Percentiles rank a stretch among this genome's conserved stretches.
Conservation (phyloP, 2,797 vertebrate genomes). For the Peromyscus melanophrys region DNA sequence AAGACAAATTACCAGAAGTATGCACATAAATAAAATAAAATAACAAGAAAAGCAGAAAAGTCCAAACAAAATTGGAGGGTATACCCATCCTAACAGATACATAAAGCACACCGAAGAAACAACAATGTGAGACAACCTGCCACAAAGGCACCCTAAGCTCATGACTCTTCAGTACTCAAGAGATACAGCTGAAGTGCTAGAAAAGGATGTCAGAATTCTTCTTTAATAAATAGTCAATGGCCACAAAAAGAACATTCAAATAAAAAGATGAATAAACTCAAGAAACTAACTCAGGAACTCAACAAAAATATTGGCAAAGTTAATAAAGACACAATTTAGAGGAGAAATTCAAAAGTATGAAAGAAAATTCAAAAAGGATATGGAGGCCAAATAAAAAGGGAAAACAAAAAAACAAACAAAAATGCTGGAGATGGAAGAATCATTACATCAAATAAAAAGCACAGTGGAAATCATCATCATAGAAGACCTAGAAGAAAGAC, state of each 20-base stretch:
- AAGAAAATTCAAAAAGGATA: neutral
- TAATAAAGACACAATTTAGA: neutral
- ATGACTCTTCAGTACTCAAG: too few species aligned
- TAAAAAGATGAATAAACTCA: neutral
- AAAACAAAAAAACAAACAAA: neutral
- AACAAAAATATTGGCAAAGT: neutral
- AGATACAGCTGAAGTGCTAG: neutral
- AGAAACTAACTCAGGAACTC: neutral
- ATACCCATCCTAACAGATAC: neutral
- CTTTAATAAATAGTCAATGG: neutral
- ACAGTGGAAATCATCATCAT: neutral
- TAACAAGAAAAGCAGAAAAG: neutral
- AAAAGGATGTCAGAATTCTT: neutral
- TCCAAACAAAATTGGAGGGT: neutral
- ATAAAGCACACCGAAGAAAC: neutral
- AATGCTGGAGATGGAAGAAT: neutral
- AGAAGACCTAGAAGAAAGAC: neutral
- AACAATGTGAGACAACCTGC: neutral
- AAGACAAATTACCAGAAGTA: neutral
- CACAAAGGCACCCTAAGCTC: neutral
- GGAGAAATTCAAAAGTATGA: neutral
- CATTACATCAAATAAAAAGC: neutral
- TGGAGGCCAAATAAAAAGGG: neutral
- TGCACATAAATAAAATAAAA: neutral
- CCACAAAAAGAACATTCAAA: neutral